Conservation (phyloP, 1,140 invertebrate genomes). For the Pachypeltis micranthus region DNA sequence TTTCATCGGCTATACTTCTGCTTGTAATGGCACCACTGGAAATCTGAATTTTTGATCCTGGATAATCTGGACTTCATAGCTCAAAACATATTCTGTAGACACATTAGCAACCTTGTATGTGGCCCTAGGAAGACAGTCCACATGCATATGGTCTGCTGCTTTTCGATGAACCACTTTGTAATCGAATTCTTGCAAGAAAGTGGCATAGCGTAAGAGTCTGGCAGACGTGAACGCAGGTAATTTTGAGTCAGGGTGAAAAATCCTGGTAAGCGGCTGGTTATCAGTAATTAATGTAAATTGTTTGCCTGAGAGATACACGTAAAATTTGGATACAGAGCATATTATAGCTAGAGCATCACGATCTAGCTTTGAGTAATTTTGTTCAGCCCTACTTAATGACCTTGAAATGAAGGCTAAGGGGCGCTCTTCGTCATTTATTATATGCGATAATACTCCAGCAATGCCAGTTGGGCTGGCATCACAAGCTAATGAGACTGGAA, state of each 20-base stretch:
- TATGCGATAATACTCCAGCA: background rate
- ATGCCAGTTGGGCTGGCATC: too few relatives aligned
- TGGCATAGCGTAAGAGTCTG: background rate
- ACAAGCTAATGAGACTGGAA: background rate
- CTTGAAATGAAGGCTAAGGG: background rate
- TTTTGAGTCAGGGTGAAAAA: background rate
- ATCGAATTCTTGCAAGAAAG: background rate
- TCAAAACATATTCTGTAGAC: background rate
- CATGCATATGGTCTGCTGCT: background rate
- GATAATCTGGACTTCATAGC: background rate
- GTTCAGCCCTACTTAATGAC: background rate
- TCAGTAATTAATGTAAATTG: background rate
- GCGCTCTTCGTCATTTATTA: background rate
- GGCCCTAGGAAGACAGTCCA: background rate
- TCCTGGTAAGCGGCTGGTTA: background rate
- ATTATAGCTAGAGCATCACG: background rate
- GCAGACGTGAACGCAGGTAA: background rate
- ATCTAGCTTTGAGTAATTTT: background rate
- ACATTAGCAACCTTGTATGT: background rate
- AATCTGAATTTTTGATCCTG: background rate
- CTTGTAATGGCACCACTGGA: background rate
- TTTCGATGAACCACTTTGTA: background rate
- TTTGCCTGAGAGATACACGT: background rate
- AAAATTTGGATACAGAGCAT: background rate
- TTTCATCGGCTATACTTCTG: background rate